phyloP scores from a whole-genome alignment of 2,797 vertebrate genomes.

The Phaenicophaeus curvirostris region DNA sequence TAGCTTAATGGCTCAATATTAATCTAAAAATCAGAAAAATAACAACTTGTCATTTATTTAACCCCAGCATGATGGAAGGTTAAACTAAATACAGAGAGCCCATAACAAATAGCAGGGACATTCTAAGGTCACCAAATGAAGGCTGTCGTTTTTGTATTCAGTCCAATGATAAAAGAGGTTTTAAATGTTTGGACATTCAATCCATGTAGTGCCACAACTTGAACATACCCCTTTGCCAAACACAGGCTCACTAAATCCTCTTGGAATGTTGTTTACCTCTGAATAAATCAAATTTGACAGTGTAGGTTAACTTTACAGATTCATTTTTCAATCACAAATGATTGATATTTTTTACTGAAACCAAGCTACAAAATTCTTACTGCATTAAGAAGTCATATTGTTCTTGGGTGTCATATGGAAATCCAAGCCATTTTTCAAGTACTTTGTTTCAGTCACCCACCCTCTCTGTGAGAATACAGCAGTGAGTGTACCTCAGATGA shows the following conservation, averaged over 20 bases:
- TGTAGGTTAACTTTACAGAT: constrained; percentile 80
- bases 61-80: constrained; percentile 74
- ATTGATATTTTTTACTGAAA: constrained; percentile 80
- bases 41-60: constrained; percentile 79
- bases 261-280: constrained; percentile 82
- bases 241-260: constrained; percentile 80
- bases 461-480: neutral
- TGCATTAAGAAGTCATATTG: constrained; percentile 73
- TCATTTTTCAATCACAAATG: constrained; percentile 80
- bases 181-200: constrained; percentile 82
- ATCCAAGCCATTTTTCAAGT: constrained; percentile 73
- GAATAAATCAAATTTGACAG: constrained; percentile 83
- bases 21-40: constrained; percentile 77
- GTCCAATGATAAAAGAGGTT: constrained; percentile 78
- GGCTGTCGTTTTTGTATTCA: constrained; percentile 80
- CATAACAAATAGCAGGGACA: constrained; percentile 78
- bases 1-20: constrained; percentile 71
- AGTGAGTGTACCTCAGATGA: constrained; percentile 13
- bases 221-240: constrained; percentile 80
- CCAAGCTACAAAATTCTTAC: constrained; percentile 76
- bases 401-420: constrained; percentile 73
- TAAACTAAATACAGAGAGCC: constrained; percentile 74
- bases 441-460: constrained; percentile 49
- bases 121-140: constrained; percentile 78
- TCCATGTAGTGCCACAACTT: constrained; percentile 77